Evolutionary conservation across 2,888 invertebrate species (phyloP), one percentile per base, ranked within the genome.

Genomic region (Ptychoptera contaminata): DNA sequence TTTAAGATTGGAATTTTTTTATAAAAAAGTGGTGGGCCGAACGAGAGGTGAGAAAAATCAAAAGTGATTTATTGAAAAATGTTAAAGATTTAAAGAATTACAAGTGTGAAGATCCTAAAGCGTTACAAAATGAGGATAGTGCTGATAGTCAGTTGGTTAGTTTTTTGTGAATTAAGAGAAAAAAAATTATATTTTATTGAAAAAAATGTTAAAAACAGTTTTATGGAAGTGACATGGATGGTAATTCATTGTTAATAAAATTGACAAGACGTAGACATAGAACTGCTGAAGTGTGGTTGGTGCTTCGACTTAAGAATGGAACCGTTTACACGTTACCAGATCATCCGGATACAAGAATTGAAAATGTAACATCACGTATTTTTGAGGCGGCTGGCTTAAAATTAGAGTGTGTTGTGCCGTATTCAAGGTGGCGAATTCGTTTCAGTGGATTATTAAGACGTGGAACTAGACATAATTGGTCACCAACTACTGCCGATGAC

Each of bases 401-500:
- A 51, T 67, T 85, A 29, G 73, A 76, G 52, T 63, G 74, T 36
- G 53, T 80, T 37, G 76, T 81, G 53, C 72, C 77, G 0, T 70
- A 73, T 55, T 61, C 61, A 47, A 67, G 71, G 45, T 70, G 79
- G 67, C 69, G 82, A 54, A 67, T 86, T 14, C 60, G 73, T 30
- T 86, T 71, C 58, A 82, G 80, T 58, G 85, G 85, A 1, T 59
- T 78, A n/a, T 59, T 84, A 39, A 70, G 66, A 53, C 71, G 67
- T 54, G 60, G 61, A 23, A 56, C 59, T 9, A 60, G 66, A 40
- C 57, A 56, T 16, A 52, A 53, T 10, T 59, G 67, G 42, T 42
- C 34, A 14, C 42, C 42, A 16, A 51, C 53, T 23, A 37, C 15
- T 7, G 50, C 67, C 48, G 65, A 63, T 2, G 64, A 62, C 41